Base-by-base conservation (phyloP, 2,113 vertebrate genomes). In the Elephantulus edwardii region DNA sequence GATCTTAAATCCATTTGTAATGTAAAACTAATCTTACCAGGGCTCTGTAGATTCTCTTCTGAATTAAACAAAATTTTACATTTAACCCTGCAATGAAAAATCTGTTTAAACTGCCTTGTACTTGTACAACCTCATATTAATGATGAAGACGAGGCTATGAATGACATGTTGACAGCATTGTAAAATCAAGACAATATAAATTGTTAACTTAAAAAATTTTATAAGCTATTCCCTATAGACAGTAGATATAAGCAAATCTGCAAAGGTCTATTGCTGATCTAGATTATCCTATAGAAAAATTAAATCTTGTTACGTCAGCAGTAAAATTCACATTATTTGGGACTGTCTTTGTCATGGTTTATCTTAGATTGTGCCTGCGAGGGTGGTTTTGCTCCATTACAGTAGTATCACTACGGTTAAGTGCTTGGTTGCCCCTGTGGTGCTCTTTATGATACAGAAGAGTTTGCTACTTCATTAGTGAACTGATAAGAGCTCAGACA, bases 111-210 rank as follows among this genome's bases (percentile, higher is more conserved):
- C 72, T 83, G 83, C 83, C 50, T 92, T 1, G 0, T 87, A 92
- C 35, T 89, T 92, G 74, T 93, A 95, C 89, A 90, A 80, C 56
- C 54, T 9, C 40, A 66, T 90, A 92, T 95, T 94, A 95, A 94
- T 96, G 86, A 95, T 95, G 95, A 95, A 95, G 86, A 90, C n/a
- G 86, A 82, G 44, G 44, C 72, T 77, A 76, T 58, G 81, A 95
- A 84, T 89, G 86, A 89, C 84, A 89, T 46, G 74, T 89, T 93
- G 89, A 89, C 81, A 92, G 68, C 74, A 94, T 91, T 94, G 44
- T 93, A 94, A 95, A 88, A 94, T 92, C 91, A 94, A 92, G 81
- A 91, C 91, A 95, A 84, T 95, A 92, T 71, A 94, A 54, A 89
- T 83, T 92, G 60, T 90, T n/a, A n/a, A n/a, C n/a, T n/a, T n/a